These are phyloP conservation scores for Dolichallabes microphthalmus DNA, from an alignment of 2,113 vertebrate species.

Conservation along the genomic window DNA sequence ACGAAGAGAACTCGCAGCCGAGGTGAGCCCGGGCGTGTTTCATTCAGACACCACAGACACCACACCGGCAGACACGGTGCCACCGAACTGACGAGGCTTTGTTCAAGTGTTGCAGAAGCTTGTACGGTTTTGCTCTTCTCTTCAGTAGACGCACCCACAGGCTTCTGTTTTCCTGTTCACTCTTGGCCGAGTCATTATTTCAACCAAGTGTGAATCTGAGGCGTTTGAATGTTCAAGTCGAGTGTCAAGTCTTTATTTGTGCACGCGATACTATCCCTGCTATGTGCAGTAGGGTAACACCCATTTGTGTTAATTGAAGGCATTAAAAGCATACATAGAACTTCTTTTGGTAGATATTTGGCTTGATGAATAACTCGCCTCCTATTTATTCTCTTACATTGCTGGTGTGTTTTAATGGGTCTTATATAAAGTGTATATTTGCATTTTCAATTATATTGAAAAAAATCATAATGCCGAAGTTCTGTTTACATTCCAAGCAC, in stretches of 20 bases:
- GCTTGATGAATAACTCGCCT: not conserved
- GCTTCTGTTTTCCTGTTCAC: not conserved
- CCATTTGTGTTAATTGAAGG: not conserved
- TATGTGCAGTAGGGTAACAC: not conserved
- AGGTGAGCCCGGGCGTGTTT: slow-evolving; percentile 66
- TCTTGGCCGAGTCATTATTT: not conserved
- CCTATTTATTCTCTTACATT: not conserved
- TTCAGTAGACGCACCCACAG: not conserved
- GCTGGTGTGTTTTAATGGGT: not conserved
- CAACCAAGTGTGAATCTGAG: not conserved
- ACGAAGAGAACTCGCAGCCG: slow-evolving; percentile 97
- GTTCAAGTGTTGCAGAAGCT: not conserved
- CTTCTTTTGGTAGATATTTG: not conserved
- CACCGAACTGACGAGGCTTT: not conserved
- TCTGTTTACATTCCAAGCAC: not conserved
- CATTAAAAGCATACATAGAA: not conserved
- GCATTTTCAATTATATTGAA: too few species aligned
- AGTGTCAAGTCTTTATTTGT: not conserved
- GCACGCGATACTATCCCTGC: not conserved
- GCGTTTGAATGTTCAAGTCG: not conserved
- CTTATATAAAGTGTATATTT: not conserved
- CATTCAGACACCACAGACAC: not conserved
- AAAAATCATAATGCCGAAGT: not conserved
- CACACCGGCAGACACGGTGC: not conserved
- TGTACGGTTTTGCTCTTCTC: not conserved